Evolutionary conservation across 2,113 vertebrate species (phyloP).

Genomic region (Tachuris rubrigastra): DNA sequence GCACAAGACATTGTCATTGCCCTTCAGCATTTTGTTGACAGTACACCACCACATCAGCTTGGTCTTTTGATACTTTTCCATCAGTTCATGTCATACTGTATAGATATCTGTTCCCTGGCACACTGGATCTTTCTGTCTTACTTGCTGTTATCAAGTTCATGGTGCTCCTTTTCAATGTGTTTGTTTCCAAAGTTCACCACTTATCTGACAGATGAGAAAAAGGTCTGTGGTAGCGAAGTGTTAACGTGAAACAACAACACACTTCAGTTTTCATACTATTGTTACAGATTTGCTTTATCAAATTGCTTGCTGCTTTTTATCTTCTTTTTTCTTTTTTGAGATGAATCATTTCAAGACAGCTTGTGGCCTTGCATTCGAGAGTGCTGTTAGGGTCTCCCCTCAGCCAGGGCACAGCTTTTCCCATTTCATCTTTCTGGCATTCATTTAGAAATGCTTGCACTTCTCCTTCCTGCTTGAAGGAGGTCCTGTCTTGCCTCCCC

Average conservation of each 20-base stretch:
- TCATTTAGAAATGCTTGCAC: not conserved
- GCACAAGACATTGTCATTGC: not conserved
- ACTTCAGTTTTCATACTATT: not conserved
- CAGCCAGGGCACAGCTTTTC: not conserved
- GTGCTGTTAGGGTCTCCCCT: not conserved
- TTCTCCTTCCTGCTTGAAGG: not conserved
- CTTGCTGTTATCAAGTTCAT: not conserved
- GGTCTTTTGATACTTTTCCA: not conserved
- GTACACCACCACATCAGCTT: not conserved
- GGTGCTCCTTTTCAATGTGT: not conserved
- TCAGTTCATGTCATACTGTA: not conserved
- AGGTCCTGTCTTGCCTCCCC: not conserved
- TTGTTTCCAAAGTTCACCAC: slow-evolving; percentile 21
- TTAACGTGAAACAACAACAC: not conserved
- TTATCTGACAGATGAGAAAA: not conserved
- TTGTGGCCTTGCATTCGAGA: not conserved
- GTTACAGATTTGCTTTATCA: not conserved
- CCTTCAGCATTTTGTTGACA: not conserved
- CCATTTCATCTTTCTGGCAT: not conserved
- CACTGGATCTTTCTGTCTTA: not conserved
- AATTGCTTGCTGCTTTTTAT: not conserved
- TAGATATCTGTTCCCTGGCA: not conserved
- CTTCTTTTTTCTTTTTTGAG: not conserved
- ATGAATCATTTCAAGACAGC: not conserved
- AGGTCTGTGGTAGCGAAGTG: not conserved